Conservation (phyloP, 2,888 invertebrate genomes). For the Formica aserva region DNA sequence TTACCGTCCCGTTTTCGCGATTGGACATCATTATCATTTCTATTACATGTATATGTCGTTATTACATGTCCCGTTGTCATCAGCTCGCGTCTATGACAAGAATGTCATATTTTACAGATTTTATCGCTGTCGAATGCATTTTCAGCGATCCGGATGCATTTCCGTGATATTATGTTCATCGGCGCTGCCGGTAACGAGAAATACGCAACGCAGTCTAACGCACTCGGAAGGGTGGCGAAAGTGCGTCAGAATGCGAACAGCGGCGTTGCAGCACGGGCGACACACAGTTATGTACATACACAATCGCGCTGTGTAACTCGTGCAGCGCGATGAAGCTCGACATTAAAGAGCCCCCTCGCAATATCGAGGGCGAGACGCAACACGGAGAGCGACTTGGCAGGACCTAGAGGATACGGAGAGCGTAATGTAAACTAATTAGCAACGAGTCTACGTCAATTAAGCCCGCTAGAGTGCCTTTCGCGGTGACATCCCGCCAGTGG, state of each 20-base stretch:
- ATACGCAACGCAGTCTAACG: constrained; percentile 24
- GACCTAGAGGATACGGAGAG: constrained; percentile 80
- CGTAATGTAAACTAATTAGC: constrained; percentile 86
- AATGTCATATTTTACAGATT: not conserved
- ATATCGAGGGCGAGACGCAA: constrained; percentile 76
- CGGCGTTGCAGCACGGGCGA: constrained; percentile 18
- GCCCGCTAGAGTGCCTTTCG: constrained; percentile 81
- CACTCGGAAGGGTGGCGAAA: constrained; percentile 3
- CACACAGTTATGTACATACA: constrained; percentile 53
- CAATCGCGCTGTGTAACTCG: constrained; percentile 24
- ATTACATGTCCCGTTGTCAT: not conserved
- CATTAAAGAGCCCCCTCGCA: constrained; percentile 78
- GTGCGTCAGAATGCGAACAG: constrained; percentile 22
- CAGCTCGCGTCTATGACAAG: not conserved
- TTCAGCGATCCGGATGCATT: not conserved
- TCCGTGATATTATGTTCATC: not conserved
- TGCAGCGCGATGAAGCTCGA: constrained; percentile 57
- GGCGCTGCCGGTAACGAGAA: not conserved
- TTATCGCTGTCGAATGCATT: not conserved
- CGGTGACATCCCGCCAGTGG: constrained; percentile 81
- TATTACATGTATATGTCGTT: not conserved
- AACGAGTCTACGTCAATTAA: constrained; percentile 85
- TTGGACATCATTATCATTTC: not conserved
- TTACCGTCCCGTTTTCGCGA: not conserved
- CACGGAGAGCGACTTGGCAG: constrained; percentile 74